Evolutionary conservation across 2,113 vertebrate genomes (phyloP).

Genomic region (Phainopepla nitens): DNA sequence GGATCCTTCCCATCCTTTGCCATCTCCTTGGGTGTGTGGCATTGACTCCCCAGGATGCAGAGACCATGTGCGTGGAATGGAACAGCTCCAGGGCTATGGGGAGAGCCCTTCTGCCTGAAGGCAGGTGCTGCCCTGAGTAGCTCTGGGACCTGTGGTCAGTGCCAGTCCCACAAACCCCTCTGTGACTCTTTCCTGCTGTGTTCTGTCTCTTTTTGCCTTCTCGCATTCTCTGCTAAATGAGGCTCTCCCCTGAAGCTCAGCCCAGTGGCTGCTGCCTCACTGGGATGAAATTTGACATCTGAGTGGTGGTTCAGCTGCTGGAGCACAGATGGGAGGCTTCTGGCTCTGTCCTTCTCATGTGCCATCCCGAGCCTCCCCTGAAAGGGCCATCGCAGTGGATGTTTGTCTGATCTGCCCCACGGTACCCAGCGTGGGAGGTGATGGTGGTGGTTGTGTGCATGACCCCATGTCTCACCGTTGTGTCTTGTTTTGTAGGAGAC

Average conservation of each 20-base stretch:
- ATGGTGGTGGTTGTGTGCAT: background rate
- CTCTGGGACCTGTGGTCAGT: background rate
- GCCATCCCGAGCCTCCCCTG: background rate
- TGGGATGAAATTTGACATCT: background rate
- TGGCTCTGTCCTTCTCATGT: background rate
- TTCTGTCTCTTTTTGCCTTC: background rate
- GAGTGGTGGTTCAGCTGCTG: background rate
- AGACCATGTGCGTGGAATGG: fast-evolving
- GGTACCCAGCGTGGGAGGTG: background rate
- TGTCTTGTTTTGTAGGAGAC: conserved; percentile 71
- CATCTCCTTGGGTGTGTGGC: background rate
- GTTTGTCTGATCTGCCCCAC: fast-evolving
- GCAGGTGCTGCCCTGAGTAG: fast-evolving
- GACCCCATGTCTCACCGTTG: fast-evolving
- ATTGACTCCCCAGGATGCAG: background rate
- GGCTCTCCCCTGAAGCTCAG: background rate
- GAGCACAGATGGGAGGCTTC: background rate
- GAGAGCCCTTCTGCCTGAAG: background rate
- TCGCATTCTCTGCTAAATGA: background rate
- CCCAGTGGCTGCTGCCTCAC: background rate
- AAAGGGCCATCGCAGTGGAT: background rate
- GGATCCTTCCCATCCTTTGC: background rate
- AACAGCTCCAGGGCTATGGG: background rate
- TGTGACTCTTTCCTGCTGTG: background rate
- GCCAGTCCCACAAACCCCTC: background rate